These are phyloP conservation scores for Drosophila baimaii DNA, from an alignment of 1,140 invertebrate species.

Conservation along the genomic window DNA sequence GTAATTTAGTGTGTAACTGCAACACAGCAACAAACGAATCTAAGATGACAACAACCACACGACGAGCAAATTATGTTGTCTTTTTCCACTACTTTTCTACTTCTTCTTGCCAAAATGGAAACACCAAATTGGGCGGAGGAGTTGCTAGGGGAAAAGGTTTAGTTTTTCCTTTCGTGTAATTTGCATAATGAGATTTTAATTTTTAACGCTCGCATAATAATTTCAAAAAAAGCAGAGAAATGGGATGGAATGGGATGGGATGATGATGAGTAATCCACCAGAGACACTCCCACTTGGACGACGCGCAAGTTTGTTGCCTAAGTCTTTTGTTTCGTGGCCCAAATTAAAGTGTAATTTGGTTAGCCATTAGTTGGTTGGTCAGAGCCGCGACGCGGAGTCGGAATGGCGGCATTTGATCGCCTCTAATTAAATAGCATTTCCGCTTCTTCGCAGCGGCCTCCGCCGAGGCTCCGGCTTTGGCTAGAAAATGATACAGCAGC, in stretches of 20 bases:
- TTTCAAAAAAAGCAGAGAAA: neutral
- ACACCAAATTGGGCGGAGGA: conserved; percentile 33
- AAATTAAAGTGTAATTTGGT: conserved; percentile 83
- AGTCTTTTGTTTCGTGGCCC: conserved; percentile 72
- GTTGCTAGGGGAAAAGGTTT: neutral
- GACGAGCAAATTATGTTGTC: conserved; percentile 79
- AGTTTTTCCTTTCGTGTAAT: conserved; percentile 55
- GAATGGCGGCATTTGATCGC: conserved; percentile 75
- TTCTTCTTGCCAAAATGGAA: conserved; percentile 35
- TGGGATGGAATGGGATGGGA: neutral
- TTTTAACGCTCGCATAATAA: conserved; percentile 72
- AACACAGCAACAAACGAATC: conserved; percentile 58
- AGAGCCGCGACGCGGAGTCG: conserved; percentile 10
- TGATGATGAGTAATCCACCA: conserved; percentile 17
- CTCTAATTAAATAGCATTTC: conserved; percentile 83
- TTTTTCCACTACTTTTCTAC: conserved; percentile 27
- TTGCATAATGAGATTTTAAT: conserved; percentile 83
- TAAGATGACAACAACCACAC: conserved; percentile 74
- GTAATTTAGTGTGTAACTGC: conserved; percentile 82
- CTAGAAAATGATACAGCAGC: conserved; percentile 67
- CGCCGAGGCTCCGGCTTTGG: neutral
- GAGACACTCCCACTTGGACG: conserved; percentile 25
- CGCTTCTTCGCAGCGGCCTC: conserved; percentile 48
- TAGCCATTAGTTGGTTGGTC: conserved; percentile 68
- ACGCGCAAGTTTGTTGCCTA: conserved; percentile 63